Evolutionary conservation across 2,888 invertebrate genomes (phyloP).

Genomic region (Clanis bilineata): DNA sequence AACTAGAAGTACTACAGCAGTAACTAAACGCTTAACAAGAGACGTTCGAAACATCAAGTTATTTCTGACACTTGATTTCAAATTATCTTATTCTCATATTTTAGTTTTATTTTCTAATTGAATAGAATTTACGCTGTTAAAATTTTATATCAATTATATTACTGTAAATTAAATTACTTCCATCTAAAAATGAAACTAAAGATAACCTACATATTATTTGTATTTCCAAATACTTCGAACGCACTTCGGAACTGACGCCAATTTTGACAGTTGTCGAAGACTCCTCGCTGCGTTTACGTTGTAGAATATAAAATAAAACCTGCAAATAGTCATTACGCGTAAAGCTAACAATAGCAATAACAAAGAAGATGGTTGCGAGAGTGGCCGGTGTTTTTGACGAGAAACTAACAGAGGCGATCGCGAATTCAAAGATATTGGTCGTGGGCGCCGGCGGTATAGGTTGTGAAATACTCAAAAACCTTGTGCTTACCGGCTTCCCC

Average conservation of each 20-base stretch:
- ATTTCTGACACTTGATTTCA: too few relatives aligned
- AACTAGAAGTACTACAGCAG: too few relatives aligned
- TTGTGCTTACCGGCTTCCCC: slow-evolving; percentile 96
- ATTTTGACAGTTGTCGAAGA: slow-evolving; percentile 51
- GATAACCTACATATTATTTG: neutral
- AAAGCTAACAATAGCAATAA: neutral
- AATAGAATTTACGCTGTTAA: too few relatives aligned
- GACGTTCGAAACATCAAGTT: neutral
- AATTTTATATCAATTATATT: too few relatives aligned
- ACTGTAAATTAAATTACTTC: too few relatives aligned
- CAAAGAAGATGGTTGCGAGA: slow-evolving; percentile 83
- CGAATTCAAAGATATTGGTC: slow-evolving; percentile 89
- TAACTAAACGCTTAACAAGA: neutral
- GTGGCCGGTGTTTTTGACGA: slow-evolving; percentile 86
- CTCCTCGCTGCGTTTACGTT: slow-evolving; percentile 41
- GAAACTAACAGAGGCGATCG: slow-evolving; percentile 85
- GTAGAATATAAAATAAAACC: slow-evolving; percentile 27
- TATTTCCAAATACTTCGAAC: slow-evolving; percentile 18
- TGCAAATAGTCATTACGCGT: slow-evolving; percentile 27
- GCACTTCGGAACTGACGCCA: slow-evolving; percentile 55
- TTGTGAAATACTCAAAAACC: slow-evolving; percentile 98
- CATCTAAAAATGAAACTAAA: neutral
- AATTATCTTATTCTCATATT: too few relatives aligned
- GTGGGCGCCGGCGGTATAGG: slow-evolving; percentile 99
- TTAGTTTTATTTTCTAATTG: too few relatives aligned